Conservation (phyloP, 2,113 vertebrate genomes). For the Chaetodon trifascialis region DNA sequence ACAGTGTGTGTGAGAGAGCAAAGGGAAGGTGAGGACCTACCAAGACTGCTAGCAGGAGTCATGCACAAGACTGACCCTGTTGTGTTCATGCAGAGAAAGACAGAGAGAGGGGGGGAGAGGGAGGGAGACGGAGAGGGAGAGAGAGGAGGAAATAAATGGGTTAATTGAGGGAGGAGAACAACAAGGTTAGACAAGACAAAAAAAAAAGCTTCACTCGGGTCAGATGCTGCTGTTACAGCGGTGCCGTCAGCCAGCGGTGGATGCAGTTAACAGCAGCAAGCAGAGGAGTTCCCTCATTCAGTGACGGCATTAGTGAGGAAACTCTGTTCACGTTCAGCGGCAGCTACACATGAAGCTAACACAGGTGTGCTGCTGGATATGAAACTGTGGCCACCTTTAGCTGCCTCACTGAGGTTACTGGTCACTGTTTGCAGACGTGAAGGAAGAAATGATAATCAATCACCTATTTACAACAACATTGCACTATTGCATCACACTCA, state of each 20-base stretch:
- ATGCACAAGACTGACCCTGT: slow-evolving; percentile 99
- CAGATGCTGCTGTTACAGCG: slow-evolving; percentile 39
- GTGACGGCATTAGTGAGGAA: slow-evolving; percentile 17
- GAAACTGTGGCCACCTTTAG: neutral
- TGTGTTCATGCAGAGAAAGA: slow-evolving; percentile 86
- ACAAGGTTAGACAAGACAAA: slow-evolving; percentile 75
- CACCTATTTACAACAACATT: neutral
- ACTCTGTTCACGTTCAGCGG: neutral
- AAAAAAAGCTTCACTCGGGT: slow-evolving; percentile 42
- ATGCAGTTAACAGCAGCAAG: slow-evolving; percentile 41
- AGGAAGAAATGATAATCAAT: neutral
- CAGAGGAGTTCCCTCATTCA: slow-evolving; percentile 3
- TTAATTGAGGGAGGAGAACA: slow-evolving; percentile 80
- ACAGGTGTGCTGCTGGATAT: neutral
- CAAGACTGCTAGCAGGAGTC: slow-evolving; percentile 99
- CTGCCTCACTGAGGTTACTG: neutral
- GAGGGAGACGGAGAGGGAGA: slow-evolving; percentile 33
- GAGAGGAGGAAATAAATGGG: slow-evolving; percentile 62
- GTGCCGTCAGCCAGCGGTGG: slow-evolving; percentile 24
- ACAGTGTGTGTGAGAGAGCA: slow-evolving; percentile 72
- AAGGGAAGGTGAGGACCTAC: slow-evolving; percentile 95
- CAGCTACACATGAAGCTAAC: slow-evolving; percentile 20
- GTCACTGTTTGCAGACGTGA: neutral
- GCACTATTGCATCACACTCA: too few species aligned
- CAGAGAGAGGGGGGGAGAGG: slow-evolving; percentile 46